Percentiles rank a stretch among this genome's conserved stretches.
Evolutionary conservation across 2,797 vertebrate genomes (phyloP).

Genomic region (Buceros bicornis): DNA sequence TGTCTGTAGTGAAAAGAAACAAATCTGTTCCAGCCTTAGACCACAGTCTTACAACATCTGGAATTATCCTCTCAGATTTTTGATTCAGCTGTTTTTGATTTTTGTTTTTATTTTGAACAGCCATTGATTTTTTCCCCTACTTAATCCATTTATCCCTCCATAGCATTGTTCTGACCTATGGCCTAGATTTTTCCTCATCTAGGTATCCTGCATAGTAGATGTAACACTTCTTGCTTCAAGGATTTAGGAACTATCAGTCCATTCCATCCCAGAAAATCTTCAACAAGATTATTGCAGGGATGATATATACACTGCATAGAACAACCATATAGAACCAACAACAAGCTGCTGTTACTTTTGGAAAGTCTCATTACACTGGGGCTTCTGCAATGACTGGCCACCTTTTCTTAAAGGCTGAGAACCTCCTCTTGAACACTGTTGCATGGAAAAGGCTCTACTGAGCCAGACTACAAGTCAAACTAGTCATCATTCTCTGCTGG

Average conservation of each 20-base stretch:
- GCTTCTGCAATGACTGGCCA: not conserved
- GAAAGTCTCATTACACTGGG: not conserved
- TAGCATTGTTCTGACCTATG: not conserved
- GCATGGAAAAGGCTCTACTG: not conserved
- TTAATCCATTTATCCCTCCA: not conserved
- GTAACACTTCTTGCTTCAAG: not conserved
- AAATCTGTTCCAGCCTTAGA: not conserved
- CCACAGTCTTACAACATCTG: not conserved
- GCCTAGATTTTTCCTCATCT: not conserved
- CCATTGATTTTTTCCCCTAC: not conserved
- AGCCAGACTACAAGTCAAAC: not conserved
- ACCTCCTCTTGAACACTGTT: not conserved
- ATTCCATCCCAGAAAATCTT: not conserved
- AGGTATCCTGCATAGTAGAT: not conserved
- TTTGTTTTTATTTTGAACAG: not conserved
- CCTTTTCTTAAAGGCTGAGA: not conserved
- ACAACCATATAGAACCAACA: not conserved
- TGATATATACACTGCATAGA: not conserved
- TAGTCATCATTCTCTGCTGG: not conserved
- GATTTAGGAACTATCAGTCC: not conserved
- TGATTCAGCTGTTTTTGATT: not conserved
- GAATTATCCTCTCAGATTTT: not conserved
- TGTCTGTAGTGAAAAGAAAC: not conserved
- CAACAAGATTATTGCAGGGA: not conserved
- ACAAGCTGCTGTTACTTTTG: not conserved